Evolutionary conservation across 2,888 invertebrate genomes (phyloP).

Genomic region (Ectropis crepuscularia): DNA sequence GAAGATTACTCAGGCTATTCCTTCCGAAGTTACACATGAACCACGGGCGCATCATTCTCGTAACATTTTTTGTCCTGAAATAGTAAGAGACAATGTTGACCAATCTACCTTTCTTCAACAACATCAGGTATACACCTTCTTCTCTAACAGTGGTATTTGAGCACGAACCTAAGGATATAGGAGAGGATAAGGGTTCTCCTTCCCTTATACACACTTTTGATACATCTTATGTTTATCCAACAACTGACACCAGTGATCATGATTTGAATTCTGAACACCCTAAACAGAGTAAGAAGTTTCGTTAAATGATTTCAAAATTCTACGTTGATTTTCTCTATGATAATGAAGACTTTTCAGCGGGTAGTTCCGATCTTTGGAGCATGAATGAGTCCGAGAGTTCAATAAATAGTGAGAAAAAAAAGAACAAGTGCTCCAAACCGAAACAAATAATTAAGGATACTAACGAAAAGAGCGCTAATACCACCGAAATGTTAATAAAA

Average conservation of each 20-base stretch:
- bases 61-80: neutral
- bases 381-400: no score
- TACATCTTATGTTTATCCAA: neutral
- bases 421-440: neutral
- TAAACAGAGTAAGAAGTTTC: neutral
- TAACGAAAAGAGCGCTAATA: neutral
- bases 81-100: neutral
- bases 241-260: neutral
- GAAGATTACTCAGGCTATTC: no score
- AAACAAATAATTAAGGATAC: neutral
- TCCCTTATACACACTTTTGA: neutral
- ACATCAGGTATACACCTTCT: neutral
- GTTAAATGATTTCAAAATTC: neutral
- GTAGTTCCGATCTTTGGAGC: neutral
- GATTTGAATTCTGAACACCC: neutral
- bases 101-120: neutral
- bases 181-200: neutral
- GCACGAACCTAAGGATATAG: neutral
- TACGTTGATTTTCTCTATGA: neutral
- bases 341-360: neutral
- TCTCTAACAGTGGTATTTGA: neutral
- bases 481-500: neutral
- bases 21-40: no score
- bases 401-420: neutral
- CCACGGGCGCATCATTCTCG: neutral